Conservation (phyloP, 2,797 vertebrate species). For the Sorex maritimensis region DNA sequence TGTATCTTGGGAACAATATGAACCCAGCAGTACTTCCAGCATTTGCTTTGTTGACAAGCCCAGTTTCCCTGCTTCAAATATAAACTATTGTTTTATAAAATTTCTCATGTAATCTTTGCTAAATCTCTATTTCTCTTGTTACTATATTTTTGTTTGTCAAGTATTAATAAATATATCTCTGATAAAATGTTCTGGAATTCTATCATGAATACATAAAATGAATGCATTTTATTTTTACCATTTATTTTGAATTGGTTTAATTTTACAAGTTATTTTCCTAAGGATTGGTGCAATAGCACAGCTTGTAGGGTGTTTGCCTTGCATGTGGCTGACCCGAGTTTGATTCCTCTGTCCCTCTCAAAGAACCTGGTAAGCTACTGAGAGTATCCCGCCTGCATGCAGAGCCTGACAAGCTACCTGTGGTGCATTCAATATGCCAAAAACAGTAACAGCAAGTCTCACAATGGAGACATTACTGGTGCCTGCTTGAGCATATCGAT, state of each 20-base stretch:
- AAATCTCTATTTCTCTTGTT: neutral
- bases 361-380: too few relatives aligned
- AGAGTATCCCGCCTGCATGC: too few relatives aligned
- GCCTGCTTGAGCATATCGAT: too few relatives aligned
- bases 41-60: neutral
- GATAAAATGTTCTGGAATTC: conserved; percentile 18
- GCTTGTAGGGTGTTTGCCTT: too few relatives aligned
- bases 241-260: conserved; percentile 34
- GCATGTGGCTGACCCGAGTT: too few relatives aligned
- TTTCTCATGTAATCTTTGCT: neutral
- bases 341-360: too few relatives aligned
- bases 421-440: too few relatives aligned
- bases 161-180: neutral
- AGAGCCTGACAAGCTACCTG: too few relatives aligned
- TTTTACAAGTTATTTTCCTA: conserved; percentile 28
- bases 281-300: neutral
- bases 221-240: conserved; percentile 7
- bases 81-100: neutral
- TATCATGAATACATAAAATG: neutral
- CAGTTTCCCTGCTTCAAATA: neutral
- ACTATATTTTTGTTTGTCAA: conserved; percentile 14
- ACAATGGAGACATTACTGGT: too few relatives aligned
- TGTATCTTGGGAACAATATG: neutral
- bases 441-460: too few relatives aligned
- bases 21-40: neutral